Percentiles rank a stretch among this genome's conserved stretches.
Evolutionary conservation across 2,888 invertebrate genomes (phyloP).

Genomic region (Lomographa bimaculata): DNA sequence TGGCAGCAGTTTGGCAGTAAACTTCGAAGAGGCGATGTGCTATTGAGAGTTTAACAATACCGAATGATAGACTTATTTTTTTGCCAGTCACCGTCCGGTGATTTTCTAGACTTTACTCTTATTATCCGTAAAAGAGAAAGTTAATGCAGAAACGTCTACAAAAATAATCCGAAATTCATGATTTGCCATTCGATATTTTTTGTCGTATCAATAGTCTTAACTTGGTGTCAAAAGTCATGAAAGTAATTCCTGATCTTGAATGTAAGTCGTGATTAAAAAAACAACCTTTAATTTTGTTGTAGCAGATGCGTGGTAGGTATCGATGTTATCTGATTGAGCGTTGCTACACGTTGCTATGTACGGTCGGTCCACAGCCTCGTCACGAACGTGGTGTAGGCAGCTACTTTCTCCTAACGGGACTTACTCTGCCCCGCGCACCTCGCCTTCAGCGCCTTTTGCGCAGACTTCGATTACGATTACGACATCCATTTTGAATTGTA

Average conservation of each 20-base stretch:
- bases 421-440: constrained; percentile 45
- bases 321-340: constrained; percentile 64
- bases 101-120: constrained; percentile 50
- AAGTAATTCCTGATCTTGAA: constrained; percentile 34
- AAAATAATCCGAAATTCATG: constrained; percentile 17
- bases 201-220: constrained; percentile 16
- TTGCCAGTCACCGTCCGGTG: constrained; percentile 46
- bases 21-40: constrained; percentile 9
- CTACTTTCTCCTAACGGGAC: constrained; percentile 83
- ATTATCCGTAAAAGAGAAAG: constrained; percentile 56
- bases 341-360: constrained; percentile 46
- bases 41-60: constrained; percentile 42
- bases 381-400: constrained; percentile 72
- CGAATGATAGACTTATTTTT: constrained; percentile 53
- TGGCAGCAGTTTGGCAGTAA: constrained; percentile 14
- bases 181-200: constrained; percentile 25
- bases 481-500: constrained; percentile 69
- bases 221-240: no score
- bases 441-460: constrained; percentile 40
- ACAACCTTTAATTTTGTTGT: constrained; percentile 39
- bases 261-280: constrained; percentile 41
- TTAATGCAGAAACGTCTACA: constrained; percentile 31
- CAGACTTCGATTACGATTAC: constrained; percentile 62
- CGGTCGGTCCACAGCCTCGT: constrained; percentile 53
- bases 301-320: constrained; percentile 44